These are phyloP conservation scores for Phymorhynchus buccinoides DNA, from an alignment of 1,140 invertebrate genomes.

Conservation along the genomic window DNA sequence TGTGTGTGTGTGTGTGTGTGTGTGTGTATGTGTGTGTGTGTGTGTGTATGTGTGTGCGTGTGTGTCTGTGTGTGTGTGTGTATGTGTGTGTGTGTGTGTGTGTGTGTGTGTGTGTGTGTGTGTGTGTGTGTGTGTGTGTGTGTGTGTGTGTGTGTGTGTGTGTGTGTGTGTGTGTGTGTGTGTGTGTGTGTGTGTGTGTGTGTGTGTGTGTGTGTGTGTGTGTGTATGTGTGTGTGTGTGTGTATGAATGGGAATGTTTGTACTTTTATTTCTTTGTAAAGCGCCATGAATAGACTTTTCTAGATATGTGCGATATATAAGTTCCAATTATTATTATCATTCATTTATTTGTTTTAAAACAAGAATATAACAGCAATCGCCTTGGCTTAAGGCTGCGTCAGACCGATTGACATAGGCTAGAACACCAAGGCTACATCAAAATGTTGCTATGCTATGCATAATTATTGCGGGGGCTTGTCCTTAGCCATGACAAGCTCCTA, in stretches of 20 bases:
- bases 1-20: constrained; percentile 21
- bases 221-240: constrained; percentile 34
- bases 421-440: too few relatives aligned
- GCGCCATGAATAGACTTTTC: too few relatives aligned
- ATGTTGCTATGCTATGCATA: too few relatives aligned
- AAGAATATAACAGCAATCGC: too few relatives aligned
- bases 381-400: too few relatives aligned
- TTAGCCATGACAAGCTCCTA: too few relatives aligned
- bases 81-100: not conserved
- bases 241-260: constrained; percentile 40
- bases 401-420: too few relatives aligned
- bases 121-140: constrained; percentile 17
- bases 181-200: constrained; percentile 25
- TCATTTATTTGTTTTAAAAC: too few relatives aligned
- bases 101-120: constrained; percentile 22
- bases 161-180: constrained; percentile 30
- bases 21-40: not conserved
- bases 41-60: not conserved
- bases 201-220: constrained; percentile 36
- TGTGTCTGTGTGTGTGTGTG: constrained; percentile 14
- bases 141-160: constrained; percentile 32
- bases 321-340: too few relatives aligned
- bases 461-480: too few relatives aligned
- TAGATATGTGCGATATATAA: too few relatives aligned
- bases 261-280: too few relatives aligned